Evolutionary conservation across 2,888 invertebrate species (phyloP).

Genomic region (Psylliodes chrysocephalus): DNA sequence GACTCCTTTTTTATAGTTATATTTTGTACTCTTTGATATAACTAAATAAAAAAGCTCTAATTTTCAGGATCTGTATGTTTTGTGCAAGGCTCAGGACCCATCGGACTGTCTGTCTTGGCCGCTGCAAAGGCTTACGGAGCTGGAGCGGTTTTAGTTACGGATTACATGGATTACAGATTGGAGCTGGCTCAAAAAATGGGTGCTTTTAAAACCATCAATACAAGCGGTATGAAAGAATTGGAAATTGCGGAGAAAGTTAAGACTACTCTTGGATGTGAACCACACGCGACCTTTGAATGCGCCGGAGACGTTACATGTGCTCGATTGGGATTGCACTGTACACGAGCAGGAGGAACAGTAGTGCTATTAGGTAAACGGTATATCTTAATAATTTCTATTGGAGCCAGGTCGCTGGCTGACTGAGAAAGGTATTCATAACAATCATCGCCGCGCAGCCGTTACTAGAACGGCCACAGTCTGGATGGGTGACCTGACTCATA

Average conservation of each 20-base stretch:
- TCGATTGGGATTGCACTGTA: slow-evolving; percentile 57
- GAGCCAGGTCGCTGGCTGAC: no score
- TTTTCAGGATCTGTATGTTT: slow-evolving; percentile 74
- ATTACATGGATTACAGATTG: slow-evolving; percentile 70
- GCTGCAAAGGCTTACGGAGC: slow-evolving; percentile 89
- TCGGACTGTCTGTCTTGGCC: slow-evolving; percentile 83
- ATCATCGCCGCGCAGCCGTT: no score
- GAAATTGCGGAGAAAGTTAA: slow-evolving; percentile 70
- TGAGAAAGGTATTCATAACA: no score
- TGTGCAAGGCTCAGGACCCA: slow-evolving; percentile 87
- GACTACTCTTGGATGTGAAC: slow-evolving; percentile 69
- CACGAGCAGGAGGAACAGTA: slow-evolving; percentile 85
- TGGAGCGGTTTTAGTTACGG: slow-evolving; percentile 75
- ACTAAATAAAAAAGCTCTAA: no score
- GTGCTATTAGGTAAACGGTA: slow-evolving; percentile 79
- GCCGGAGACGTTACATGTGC: slow-evolving; percentile 76
- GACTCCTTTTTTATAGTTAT: no score
- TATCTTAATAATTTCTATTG: no score
- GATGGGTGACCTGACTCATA: no score
- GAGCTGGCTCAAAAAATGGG: slow-evolving; percentile 81
- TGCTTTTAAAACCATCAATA: slow-evolving; percentile 75
- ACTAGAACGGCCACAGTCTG: no score
- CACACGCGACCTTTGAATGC: slow-evolving; percentile 86
- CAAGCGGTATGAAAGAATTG: slow-evolving; percentile 68
- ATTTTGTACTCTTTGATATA: no score